phyloP scores from a whole-genome alignment of 2,797 vertebrate genomes.

The Enteromius anoplus region DNA sequence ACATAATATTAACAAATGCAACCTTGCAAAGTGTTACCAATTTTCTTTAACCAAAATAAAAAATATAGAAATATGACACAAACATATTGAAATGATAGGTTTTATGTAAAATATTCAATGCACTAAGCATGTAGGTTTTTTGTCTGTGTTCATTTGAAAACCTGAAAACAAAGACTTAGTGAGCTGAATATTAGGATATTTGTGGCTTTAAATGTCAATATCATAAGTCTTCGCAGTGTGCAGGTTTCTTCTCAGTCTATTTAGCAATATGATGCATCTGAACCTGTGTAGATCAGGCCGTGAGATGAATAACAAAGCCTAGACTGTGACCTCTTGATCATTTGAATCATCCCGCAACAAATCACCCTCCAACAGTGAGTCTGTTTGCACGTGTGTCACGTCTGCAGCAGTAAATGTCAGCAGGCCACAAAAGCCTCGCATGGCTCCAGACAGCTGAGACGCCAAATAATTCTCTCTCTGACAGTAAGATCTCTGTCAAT shows the following conservation, averaged over 20 bases:
- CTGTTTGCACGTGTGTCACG: background rate
- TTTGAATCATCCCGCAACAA: constrained; percentile 16
- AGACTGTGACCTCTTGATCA: constrained; percentile 30
- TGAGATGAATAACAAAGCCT: constrained; percentile 24
- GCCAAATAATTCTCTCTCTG: constrained; percentile 1
- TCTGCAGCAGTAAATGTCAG: constrained; percentile 34
- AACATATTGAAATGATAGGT: too few species aligned
- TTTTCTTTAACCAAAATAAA: background rate
- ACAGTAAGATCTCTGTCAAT: constrained; percentile 47
- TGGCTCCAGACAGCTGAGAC: background rate
- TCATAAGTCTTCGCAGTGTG: background rate
- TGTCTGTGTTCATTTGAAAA: background rate
- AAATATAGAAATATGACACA: background rate
- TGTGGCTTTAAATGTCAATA: constrained; percentile 17
- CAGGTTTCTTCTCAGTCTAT: constrained; percentile 21
- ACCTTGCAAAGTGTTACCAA: background rate
- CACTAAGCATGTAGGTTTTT: background rate
- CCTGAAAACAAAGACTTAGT: background rate
- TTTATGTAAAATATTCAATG: background rate
- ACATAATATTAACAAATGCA: background rate
- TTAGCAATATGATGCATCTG: constrained; percentile 10
- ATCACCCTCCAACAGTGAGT: background rate
- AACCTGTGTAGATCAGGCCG: constrained; percentile 33
- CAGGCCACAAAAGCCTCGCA: background rate
- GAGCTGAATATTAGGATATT: background rate